Percentiles rank a stretch among this genome's conserved stretches.
phyloP scores from a whole-genome alignment of 2,797 vertebrate species.

The Delichon dasypus region DNA sequence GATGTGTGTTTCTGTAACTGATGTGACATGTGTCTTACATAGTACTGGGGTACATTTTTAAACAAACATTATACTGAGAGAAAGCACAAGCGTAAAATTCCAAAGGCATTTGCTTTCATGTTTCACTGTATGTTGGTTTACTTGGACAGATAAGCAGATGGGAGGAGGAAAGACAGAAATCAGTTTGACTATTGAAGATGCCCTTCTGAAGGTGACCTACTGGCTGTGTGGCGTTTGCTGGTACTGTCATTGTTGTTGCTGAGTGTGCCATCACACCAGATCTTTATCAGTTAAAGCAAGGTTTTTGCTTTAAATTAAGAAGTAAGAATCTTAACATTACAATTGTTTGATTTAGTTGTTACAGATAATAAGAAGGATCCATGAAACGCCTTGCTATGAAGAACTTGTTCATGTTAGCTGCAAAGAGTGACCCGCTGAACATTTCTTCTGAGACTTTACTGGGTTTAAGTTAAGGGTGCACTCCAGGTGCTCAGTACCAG shows the following conservation, averaged over 20 bases:
- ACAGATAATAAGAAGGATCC: background rate
- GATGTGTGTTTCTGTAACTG: slow-evolving; percentile 5
- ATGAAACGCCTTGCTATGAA: background rate
- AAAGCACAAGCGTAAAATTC: background rate
- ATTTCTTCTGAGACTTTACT: background rate
- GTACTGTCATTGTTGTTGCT: background rate
- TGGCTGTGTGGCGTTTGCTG: background rate
- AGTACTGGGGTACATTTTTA: background rate
- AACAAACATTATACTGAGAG: background rate
- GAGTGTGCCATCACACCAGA: background rate
- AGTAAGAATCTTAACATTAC: background rate
- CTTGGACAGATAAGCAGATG: background rate
- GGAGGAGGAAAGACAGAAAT: background rate
- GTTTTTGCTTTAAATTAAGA: background rate
- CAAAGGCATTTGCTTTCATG: background rate
- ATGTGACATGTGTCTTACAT: slow-evolving; percentile 25
- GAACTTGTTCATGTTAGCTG: background rate
- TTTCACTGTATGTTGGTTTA: background rate
- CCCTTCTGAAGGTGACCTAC: background rate
- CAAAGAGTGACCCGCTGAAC: background rate
- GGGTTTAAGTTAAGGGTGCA: background rate
- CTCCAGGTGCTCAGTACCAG: background rate
- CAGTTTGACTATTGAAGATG: background rate
- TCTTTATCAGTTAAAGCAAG: background rate
- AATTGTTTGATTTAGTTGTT: background rate